phyloP scores from a whole-genome alignment of 2,888 invertebrate species.

The Taphrorychus bicolor region DNA sequence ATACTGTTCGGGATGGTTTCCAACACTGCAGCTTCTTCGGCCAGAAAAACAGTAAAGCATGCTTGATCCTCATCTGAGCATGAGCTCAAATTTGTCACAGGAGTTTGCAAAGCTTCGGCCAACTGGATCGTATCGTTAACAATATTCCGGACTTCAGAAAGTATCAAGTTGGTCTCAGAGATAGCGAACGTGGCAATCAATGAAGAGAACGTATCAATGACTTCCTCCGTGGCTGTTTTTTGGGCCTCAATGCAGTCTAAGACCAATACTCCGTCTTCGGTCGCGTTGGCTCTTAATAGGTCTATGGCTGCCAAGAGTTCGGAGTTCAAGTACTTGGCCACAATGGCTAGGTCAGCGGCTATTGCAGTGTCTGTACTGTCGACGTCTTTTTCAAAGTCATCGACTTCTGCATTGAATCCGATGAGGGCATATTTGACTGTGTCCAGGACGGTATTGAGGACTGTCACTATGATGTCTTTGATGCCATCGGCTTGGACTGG shows the following conservation, averaged over 20 bases:
- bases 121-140: no score
- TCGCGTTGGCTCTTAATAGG: constrained; percentile 5
- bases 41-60: no score
- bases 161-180: no score
- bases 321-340: not conserved
- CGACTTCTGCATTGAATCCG: not conserved
- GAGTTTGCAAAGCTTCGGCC: no score
- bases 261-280: constrained; percentile 16
- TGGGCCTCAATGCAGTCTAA: constrained; percentile 10
- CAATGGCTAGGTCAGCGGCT: not conserved
- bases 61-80: no score
- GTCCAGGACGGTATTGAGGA: constrained; percentile 5
- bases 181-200: no score
- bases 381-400: not conserved
- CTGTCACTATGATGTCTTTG: constrained; percentile 2
- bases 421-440: not conserved
- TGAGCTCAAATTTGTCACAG: no score
- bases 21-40: no score
- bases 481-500: not conserved
- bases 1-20: no score
- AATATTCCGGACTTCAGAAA: no score
- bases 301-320: not conserved
- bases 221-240: not conserved
- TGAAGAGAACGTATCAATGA: no score
- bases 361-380: not conserved